Evolutionary conservation across 2,113 vertebrate genomes (phyloP), one percentile per base, ranked within the genome.

Genomic region (Candoia aspera): DNA sequence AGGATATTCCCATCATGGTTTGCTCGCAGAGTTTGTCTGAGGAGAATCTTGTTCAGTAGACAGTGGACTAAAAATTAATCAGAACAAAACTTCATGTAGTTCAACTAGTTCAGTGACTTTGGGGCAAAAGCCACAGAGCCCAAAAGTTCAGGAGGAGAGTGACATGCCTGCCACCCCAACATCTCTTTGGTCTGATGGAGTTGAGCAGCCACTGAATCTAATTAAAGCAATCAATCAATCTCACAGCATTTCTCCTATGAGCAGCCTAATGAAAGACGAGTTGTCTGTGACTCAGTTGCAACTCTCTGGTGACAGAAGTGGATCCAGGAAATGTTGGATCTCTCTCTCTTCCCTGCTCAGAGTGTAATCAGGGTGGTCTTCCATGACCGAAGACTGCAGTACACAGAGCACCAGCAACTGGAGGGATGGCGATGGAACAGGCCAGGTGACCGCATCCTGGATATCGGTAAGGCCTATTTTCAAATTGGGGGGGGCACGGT

Each of bases 401-500:
- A 95, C 93, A 96, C 11, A 0, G 96, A 97, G 91, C 95, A 95
- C 90, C 97, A 96, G 64, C 97, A 96, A 90, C 94, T 97, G 95
- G 93, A 94, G 1, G 94, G 95, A 19, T 96, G 96, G 96, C 90
- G 96, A 15, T 96, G 96, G 94, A 96, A 91, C 86, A 84, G 92
- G 42, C 95, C 96, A 0, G 96, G 96, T 1, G 96, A 97, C 6
- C 87, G 93, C 23, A 95, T 96, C 94, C 91, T 97, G 26, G 96
- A 97, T 73, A 94, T 96, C 4, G 93, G 96, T 96, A 93, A 64
- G 73, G 87, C 3, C 1, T 58, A 88, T 33, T 37, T 73, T 33
- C 23, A 58, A 59, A 23, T 12, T 4, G 42, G 8, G 1, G 37
- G 17, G 37, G 17, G 49, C 4, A 6, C 0, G 33, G 17, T 42